Evolutionary conservation across 2,797 vertebrate species (phyloP).

Genomic region (Oreochromis grahami): DNA sequence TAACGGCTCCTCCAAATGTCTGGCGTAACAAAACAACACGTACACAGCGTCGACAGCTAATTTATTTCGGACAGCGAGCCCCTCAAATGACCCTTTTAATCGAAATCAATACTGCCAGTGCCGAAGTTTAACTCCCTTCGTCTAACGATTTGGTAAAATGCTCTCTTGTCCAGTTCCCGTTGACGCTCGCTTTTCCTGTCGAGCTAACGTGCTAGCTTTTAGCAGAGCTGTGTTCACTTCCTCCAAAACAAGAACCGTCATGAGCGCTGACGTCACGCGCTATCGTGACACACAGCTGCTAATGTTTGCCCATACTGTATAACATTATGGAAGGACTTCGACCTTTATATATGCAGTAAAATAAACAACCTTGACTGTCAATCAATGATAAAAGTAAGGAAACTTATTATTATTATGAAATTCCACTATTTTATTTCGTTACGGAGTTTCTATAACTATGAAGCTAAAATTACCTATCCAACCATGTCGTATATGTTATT

Average conservation of each 20-base stretch:
- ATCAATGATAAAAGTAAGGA: background rate
- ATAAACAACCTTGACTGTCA: background rate
- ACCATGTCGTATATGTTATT: background rate
- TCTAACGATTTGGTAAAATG: background rate
- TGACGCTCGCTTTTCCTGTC: slow-evolving; percentile 53
- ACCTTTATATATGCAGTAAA: background rate
- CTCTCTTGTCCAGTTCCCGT: slow-evolving; percentile 9
- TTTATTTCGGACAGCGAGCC: background rate
- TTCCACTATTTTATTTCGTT: background rate
- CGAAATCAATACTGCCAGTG: slow-evolving; percentile 1
- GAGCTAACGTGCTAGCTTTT: slow-evolving; percentile 56
- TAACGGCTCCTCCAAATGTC: slow-evolving; percentile 48
- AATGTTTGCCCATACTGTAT: background rate
- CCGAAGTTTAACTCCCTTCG: background rate
- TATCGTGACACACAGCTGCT: background rate
- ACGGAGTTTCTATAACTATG: background rate
- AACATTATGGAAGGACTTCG: background rate
- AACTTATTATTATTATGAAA: background rate
- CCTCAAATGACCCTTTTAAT: background rate
- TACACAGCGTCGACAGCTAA: slow-evolving; percentile 19
- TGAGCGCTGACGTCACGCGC: slow-evolving; percentile 58
- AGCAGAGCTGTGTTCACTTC: slow-evolving; percentile 67
- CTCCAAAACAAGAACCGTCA: slow-evolving; percentile 81
- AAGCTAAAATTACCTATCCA: background rate
- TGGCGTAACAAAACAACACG: slow-evolving; percentile 45